Evolutionary conservation across 2,888 invertebrate species (phyloP), one percentile per base, ranked within the genome.

Genomic region (Cyaniris semiargus): DNA sequence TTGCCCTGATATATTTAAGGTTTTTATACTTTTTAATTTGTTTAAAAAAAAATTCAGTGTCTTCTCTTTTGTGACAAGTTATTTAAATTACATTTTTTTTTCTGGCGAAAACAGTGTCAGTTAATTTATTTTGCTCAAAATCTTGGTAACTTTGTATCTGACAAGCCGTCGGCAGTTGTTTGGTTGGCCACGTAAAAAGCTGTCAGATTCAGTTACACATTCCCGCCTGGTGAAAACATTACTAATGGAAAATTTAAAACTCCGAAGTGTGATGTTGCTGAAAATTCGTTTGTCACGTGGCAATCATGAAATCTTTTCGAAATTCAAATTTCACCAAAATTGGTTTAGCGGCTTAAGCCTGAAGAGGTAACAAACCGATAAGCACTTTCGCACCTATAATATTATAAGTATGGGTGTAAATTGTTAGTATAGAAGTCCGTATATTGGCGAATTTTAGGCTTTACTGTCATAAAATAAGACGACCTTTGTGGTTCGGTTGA

Each of bases 151-250:
- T 70, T 70, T 70, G 70, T n/a, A 7, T 6, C 31, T 70, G 70
- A 70, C 70, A 70, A 34, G 70, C 70, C 18, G 70, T 70, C 70
- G 18, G 8, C 15, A 70, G 31, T 31, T 70, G 70, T 70, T 31
- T 70, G 70, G 15, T 18, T 15, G 34, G 7, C 34, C 70, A 18
- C 34, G 70, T 70, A 31, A 27, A 70, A 70, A 70, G 15, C 70
- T 70, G 70, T 70, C 70, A 7, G 70, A 8, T 31, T 70, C 70
- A 34, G 70, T 70, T 70, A 70, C 70, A 70, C 70, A 70, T 34
- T 34, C 34, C 27, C 34, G 18, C 34, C 15, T 18, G 34, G 70
- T 13, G 3, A 70, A 70, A 70, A 31, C 3, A 18, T 15, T 34
- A 18, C 27, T 31, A n/a, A 18, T 15, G 70, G 21, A 70, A 70